Base-by-base conservation (phyloP, 2,888 invertebrate genomes). In the Tinea pellionella region DNA sequence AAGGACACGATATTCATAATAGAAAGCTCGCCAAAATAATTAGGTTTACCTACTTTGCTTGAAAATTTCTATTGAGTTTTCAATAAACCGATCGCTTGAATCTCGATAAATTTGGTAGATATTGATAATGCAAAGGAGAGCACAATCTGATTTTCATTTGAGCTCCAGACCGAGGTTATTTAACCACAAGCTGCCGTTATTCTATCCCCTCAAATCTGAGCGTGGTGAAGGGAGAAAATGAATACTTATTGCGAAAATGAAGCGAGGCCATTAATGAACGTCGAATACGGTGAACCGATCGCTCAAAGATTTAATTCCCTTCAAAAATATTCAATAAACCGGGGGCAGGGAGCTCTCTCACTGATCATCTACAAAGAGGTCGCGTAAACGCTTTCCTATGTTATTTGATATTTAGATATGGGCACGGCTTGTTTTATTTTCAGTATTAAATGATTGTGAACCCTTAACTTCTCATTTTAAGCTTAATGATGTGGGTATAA, bases 171-270 rank as follows among this genome's bases (percentile, higher is more conserved):
- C 60, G 32, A 3, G 32, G 58, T 41, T 32, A 41, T 32, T 58
- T 15, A 13, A 53, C 53, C 53, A 53, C 53, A 53, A 18, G 24
- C 53, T 53, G 53, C 53, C 53, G 53, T 24, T 53, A 53, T 24
- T 16, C 53, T 18, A 53, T 15, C 61, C 53, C 60, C 60, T 62
- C 51, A 61, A 62, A 61, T 61, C 60, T 61, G 60, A 60, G 55
- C 43, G 62, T 63, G 67, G 67, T 65, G 68, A 66, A 67, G 67
- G 72, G 70, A 71, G 80, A 77, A 37, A 80, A 82, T 81, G 83
- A 84, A 84, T 83, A 83, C 84, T 84, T 84, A 85, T 85, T 84
- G 81, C 80, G 78, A 80, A 80, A 81, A 83, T 80, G 83, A 82
- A 80, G 75, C 77, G 43, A 73, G 65, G 65, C 70, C 71, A 80